Evolutionary conservation across 2,113 vertebrate genomes (phyloP).

Genomic region (Hiodon alosoides): DNA sequence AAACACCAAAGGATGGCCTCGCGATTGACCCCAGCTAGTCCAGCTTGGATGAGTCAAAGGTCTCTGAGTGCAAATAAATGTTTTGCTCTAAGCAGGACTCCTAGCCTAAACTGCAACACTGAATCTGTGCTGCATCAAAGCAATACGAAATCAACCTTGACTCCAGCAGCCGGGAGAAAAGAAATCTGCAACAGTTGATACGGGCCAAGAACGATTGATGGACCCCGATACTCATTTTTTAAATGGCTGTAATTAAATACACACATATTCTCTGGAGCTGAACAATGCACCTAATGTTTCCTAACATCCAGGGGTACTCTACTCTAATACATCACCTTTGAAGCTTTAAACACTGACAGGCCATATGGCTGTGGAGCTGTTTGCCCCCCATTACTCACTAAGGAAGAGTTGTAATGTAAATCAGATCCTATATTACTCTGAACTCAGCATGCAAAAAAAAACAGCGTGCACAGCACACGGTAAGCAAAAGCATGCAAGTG

Average conservation of each 20-base stretch:
- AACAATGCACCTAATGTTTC: background rate
- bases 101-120: background rate
- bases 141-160: background rate
- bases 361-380: background rate
- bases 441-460: background rate
- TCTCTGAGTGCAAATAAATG: slow-evolving; percentile 1
- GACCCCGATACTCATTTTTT: slow-evolving; percentile 20
- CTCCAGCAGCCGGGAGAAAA: background rate
- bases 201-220: slow-evolving; percentile 16
- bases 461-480: background rate
- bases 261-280: slow-evolving; percentile 8
- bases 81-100: background rate
- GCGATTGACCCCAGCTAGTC: background rate
- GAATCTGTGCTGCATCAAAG: background rate
- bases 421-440: background rate
- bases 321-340: slow-evolving; percentile 21
- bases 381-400: background rate
- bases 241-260: slow-evolving; percentile 19
- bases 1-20: background rate
- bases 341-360: background rate
- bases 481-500: too few species aligned
- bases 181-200: too few species aligned
- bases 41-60: background rate
- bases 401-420: background rate
- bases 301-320: background rate